These are phyloP conservation scores for Psittacula echo DNA, from an alignment of 2,797 vertebrate genomes.

Conservation along the genomic window DNA sequence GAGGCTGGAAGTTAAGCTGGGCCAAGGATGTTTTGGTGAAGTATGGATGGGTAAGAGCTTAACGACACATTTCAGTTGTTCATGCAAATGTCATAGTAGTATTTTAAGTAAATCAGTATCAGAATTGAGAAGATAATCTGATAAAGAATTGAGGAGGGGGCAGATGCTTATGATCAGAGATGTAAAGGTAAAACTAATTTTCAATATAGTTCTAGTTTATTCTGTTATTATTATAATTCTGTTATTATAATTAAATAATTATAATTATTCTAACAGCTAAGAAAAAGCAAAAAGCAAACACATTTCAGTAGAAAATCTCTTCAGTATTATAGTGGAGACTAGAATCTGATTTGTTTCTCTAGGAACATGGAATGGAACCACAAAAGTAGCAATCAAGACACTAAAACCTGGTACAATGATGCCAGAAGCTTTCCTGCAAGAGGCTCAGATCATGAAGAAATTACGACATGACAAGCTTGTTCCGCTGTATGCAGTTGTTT, in stretches of 20 bases:
- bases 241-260: neutral
- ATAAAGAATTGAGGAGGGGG: neutral
- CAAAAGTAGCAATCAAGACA: constrained; percentile 97
- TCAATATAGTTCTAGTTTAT: neutral
- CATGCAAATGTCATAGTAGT: neutral
- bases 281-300: neutral
- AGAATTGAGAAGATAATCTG: neutral
- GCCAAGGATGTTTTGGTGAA: constrained; percentile 96
- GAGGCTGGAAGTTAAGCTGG: constrained; percentile 92
- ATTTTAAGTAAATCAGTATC: neutral
- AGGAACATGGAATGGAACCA: constrained; percentile 98
- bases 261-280: neutral
- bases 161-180: neutral
- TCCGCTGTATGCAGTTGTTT: constrained; percentile 93
- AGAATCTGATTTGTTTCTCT: constrained; percentile 31
- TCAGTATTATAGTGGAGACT: neutral
- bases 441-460: constrained; percentile 98
- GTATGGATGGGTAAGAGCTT: constrained; percentile 95
- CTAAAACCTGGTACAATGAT: constrained; percentile 97
- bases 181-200: neutral
- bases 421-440: constrained; percentile 95
- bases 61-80: neutral
- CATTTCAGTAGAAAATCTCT: neutral
- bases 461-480: constrained; percentile 94
- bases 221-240: no score